These are phyloP conservation scores for Melieria omissa DNA, from an alignment of 2,888 invertebrate species.

Conservation along the genomic window DNA sequence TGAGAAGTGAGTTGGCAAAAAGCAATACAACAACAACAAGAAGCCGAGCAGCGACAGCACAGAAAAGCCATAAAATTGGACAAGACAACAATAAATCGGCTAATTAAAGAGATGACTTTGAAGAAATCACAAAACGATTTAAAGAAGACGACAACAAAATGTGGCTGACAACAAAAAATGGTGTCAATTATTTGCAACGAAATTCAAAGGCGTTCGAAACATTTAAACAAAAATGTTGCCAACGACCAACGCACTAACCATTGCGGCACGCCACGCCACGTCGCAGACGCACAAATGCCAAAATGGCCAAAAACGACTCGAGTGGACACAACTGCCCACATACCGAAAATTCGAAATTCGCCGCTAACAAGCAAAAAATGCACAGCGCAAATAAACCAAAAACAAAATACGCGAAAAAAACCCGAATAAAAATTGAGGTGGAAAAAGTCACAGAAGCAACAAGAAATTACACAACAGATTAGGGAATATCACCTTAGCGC, in stretches of 20 bases:
- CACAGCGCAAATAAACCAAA: slow-evolving; percentile 39
- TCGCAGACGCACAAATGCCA: slow-evolving; percentile 26
- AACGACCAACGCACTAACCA: slow-evolving; percentile 8
- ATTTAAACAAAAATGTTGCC: slow-evolving; percentile 10
- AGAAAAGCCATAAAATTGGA: background rate
- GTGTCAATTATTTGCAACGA: slow-evolving; percentile 35
- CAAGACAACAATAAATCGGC: slow-evolving; percentile 16
- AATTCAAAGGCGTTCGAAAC: slow-evolving; percentile 2
- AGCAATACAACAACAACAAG: background rate
- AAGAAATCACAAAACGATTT: background rate
- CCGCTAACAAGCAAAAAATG: slow-evolving; percentile 56
- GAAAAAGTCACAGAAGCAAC: slow-evolving; percentile 56
- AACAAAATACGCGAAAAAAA: background rate
- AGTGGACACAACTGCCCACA: slow-evolving; percentile 21
- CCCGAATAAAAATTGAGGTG: slow-evolving; percentile 35
- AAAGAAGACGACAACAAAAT: slow-evolving; percentile 3
- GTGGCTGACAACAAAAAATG: slow-evolving; percentile 11
- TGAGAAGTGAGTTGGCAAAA: slow-evolving; percentile 22
- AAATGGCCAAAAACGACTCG: slow-evolving; percentile 9
- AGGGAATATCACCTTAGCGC: slow-evolving; percentile 63
- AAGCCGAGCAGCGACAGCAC: background rate
- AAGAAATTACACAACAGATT: slow-evolving; percentile 65
- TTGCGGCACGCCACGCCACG: background rate
- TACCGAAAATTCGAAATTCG: slow-evolving; percentile 41
- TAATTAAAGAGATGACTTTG: slow-evolving; percentile 33